Conservation (phyloP, 2,113 vertebrate genomes). For the Genyomyrus donnyi region DNA sequence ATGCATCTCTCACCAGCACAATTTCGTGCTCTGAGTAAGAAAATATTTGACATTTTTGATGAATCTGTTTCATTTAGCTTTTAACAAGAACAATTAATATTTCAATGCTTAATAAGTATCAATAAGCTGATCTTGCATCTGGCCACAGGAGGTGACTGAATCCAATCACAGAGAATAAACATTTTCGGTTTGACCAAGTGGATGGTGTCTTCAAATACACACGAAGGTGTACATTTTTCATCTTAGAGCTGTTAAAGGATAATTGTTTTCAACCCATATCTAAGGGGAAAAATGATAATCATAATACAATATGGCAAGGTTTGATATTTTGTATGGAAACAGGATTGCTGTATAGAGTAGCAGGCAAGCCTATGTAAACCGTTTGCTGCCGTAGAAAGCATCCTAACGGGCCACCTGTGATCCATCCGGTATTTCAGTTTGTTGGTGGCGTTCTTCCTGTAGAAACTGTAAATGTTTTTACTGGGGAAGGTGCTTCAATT, state of each 20-base stretch:
- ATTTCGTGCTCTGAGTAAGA: too few relatives aligned
- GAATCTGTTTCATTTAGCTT: too few relatives aligned
- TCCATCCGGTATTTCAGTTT: neutral
- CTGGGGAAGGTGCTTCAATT: constrained; percentile 40
- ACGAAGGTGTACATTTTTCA: neutral
- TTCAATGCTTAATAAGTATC: neutral
- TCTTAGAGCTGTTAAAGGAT: neutral
- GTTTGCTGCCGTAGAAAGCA: neutral
- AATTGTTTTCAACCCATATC: neutral
- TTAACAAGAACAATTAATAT: neutral
- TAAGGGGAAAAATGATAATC: neutral
- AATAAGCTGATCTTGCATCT: neutral
- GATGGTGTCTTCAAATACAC: neutral
- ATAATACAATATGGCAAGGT: neutral
- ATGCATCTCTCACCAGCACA: too few relatives aligned
- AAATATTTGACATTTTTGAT: too few relatives aligned
- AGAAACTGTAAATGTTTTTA: constrained; percentile 39
- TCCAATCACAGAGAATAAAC: neutral
- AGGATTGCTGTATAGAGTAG: neutral
- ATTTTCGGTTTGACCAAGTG: neutral
- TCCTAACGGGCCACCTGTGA: neutral
- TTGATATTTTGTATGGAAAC: neutral
- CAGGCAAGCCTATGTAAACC: neutral
- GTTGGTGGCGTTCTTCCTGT: constrained; percentile 37
- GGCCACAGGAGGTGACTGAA: neutral